phyloP scores from a whole-genome alignment of 1,140 invertebrate genomes.

The Agrilus planipennis region DNA sequence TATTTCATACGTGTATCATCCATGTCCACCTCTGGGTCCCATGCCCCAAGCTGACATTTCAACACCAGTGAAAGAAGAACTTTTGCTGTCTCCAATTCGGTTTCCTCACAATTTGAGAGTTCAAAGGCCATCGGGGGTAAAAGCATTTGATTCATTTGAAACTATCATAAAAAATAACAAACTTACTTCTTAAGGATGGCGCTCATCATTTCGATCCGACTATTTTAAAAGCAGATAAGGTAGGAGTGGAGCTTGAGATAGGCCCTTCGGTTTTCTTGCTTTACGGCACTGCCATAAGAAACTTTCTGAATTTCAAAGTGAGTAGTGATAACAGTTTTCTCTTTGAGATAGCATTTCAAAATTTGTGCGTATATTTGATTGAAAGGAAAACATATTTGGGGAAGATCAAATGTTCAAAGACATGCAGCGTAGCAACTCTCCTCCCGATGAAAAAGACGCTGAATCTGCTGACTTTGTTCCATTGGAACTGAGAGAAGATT shows the following conservation, averaged over 20 bases:
- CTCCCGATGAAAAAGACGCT: slow-evolving; percentile 18
- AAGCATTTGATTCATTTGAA: background rate
- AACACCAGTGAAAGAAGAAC: slow-evolving; percentile 88
- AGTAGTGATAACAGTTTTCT: too few relatives aligned
- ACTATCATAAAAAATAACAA: too few relatives aligned
- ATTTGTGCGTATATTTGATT: too few relatives aligned
- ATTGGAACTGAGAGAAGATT: slow-evolving; percentile 36
- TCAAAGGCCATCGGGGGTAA: slow-evolving; percentile 8
- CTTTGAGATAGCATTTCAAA: slow-evolving; percentile 2
- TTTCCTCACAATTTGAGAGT: slow-evolving; percentile 58
- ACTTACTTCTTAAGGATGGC: slow-evolving; percentile 37
- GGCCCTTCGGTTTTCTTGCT: slow-evolving; percentile 80
- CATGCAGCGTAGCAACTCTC: slow-evolving; percentile 55
- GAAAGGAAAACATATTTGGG: slow-evolving; percentile 89
- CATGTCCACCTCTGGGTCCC: slow-evolving; percentile 73
- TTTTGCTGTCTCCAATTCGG: slow-evolving; percentile 78
- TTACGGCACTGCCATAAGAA: slow-evolving; percentile 80
- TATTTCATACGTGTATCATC: slow-evolving; percentile 85
- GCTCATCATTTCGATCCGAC: slow-evolving; percentile 76
- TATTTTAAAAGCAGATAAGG: slow-evolving; percentile 69
- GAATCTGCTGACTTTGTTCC: slow-evolving; percentile 25
- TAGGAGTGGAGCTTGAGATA: slow-evolving; percentile 84
- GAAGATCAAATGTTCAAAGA: slow-evolving; percentile 90
- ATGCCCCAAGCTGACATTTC: slow-evolving; percentile 82
- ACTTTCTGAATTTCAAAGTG: slow-evolving; percentile 78